These are phyloP conservation scores for Gymnocephalus cernua DNA, from an alignment of 2,113 vertebrate species.

Conservation along the genomic window DNA sequence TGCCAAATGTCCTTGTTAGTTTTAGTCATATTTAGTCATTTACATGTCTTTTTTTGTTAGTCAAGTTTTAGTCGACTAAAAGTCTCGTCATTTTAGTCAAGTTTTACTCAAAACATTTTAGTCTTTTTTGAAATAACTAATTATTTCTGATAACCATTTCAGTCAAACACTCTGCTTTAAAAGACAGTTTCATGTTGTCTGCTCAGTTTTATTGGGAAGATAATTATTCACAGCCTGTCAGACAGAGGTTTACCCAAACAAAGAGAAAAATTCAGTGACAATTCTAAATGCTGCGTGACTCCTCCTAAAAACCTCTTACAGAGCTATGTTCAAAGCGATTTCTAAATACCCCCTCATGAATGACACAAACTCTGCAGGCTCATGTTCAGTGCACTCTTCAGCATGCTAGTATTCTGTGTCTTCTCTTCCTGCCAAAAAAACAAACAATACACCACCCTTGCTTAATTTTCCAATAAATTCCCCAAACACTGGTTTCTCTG, in stretches of 20 bases:
- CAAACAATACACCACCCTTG: background rate
- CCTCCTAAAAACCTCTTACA: slow-evolving; percentile 32
- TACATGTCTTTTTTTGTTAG: no score
- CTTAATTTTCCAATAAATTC: slow-evolving; percentile 15
- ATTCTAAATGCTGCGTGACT: slow-evolving; percentile 27
- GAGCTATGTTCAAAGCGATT: slow-evolving; percentile 11
- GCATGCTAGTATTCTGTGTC: background rate
- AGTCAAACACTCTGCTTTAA: no score
- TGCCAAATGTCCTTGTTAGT: no score
- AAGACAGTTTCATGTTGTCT: slow-evolving; percentile 32
- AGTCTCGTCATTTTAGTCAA: no score
- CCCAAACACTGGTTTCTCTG: background rate
- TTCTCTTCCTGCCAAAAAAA: slow-evolving; percentile 5
- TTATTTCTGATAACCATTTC: no score
- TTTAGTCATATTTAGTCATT: no score
- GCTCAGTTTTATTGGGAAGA: slow-evolving; percentile 14
- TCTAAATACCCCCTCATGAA: slow-evolving; percentile 14
- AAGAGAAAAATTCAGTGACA: slow-evolving; percentile 19
- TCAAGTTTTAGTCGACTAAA: no score
- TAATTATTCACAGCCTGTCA: slow-evolving; percentile 48
- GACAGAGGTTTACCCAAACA: slow-evolving; percentile 42
- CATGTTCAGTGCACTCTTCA: background rate
- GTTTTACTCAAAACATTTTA: no score
- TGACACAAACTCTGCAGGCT: slow-evolving; percentile 9
- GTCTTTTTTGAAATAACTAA: no score